These are phyloP conservation scores for Galaxea fascicularis DNA, from an alignment of 92 coral and sea anemone species.

Conservation along the genomic window DNA sequence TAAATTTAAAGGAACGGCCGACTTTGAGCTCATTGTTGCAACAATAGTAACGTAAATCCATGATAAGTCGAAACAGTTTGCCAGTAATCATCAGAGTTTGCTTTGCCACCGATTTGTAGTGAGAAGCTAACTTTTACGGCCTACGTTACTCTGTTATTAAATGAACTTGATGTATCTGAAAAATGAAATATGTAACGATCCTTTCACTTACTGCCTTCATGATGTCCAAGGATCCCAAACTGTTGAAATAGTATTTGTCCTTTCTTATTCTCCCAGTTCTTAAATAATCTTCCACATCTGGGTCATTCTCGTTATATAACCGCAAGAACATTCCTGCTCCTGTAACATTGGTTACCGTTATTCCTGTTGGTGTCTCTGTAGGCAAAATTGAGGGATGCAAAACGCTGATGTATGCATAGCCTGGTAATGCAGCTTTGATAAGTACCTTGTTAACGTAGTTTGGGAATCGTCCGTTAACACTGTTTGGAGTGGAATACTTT, in stretches of 20 bases:
- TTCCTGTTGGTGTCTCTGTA: neutral
- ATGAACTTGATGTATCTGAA: neutral
- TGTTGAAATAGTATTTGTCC: conserved; percentile 47
- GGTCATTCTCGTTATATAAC: conserved; percentile 28
- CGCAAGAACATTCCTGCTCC: conserved; percentile 59
- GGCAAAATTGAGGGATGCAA: conserved; percentile 13
- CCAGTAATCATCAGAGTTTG: too few relatives aligned
- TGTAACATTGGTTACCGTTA: neutral
- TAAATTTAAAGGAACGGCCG: too few relatives aligned
- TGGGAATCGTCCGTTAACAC: conserved; percentile 61
- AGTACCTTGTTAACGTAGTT: conserved; percentile 31
- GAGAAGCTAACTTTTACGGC: too few relatives aligned
- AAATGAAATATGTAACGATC: too few relatives aligned
- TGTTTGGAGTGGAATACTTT: conserved; percentile 73
- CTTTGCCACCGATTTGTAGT: too few relatives aligned
- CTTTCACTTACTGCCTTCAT: conserved; percentile 22
- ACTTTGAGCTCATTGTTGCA: too few relatives aligned
- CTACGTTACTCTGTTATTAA: too few relatives aligned
- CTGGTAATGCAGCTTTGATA: conserved; percentile 53
- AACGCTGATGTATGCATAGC: conserved; percentile 71
- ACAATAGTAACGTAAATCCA: too few relatives aligned
- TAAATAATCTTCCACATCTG: conserved; percentile 17
- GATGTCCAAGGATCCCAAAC: conserved; percentile 66
- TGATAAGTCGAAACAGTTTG: too few relatives aligned
- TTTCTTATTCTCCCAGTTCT: conserved; percentile 33